A percentile compares a stretch with the other conserved stretches of the same genome.
These are phyloP conservation scores for Dolichopus griseipennis DNA, from an alignment of 2,888 invertebrate genomes.

Conservation along the genomic window DNA sequence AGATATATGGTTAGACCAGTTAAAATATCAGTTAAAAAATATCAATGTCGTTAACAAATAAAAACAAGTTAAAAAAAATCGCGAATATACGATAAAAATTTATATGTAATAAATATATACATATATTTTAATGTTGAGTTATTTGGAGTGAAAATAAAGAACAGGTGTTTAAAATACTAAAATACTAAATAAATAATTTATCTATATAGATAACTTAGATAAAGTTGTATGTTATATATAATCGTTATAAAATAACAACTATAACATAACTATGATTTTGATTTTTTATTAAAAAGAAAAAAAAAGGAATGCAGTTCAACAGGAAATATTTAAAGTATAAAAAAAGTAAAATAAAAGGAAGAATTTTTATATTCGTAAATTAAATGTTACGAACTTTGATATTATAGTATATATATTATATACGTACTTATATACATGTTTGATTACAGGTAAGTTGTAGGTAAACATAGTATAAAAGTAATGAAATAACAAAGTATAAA, in stretches of 20 bases:
- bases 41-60: not conserved
- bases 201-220: not conserved
- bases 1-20: not conserved
- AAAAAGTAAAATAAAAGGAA: not conserved
- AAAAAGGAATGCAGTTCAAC: not conserved
- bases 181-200: no score
- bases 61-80: not conserved
- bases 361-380: no score
- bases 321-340: not conserved
- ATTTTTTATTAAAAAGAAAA: not conserved
- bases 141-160: conserved; percentile 1
- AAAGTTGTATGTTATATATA: not conserved
- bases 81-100: not conserved
- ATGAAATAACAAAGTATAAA: no score
- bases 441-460: no score
- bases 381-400: not conserved
- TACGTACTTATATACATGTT: no score
- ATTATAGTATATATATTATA: not conserved
- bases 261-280: not conserved
- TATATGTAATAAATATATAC: not conserved
- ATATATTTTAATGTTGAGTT: not conserved
- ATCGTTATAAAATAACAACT: not conserved
- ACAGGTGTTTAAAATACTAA: not conserved
- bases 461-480: no score
- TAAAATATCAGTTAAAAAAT: not conserved